Percentiles rank a stretch among this genome's conserved stretches.
Conservation (phyloP, 1,140 invertebrate genomes). For the Meteorus sp. region DNA sequence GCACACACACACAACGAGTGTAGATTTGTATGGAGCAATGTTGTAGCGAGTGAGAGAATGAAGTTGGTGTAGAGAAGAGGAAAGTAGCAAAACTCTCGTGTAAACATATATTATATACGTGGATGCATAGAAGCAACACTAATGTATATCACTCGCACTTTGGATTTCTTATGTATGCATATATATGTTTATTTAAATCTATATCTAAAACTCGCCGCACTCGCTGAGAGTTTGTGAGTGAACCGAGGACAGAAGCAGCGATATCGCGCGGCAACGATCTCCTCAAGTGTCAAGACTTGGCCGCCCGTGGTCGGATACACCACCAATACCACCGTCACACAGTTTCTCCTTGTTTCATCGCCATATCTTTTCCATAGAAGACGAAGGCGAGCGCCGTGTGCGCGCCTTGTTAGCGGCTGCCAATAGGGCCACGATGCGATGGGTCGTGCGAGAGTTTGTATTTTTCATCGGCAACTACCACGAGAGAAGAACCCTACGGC, state of each 20-base stretch:
- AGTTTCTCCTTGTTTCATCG: conserved; percentile 34
- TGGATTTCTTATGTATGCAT: neutral
- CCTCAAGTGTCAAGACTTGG: conserved; percentile 45
- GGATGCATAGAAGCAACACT: neutral
- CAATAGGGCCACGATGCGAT: conserved; percentile 42
- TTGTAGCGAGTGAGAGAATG: too few species aligned
- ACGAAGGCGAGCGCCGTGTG: conserved; percentile 16
- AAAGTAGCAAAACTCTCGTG: neutral
- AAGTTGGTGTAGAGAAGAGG: too few species aligned
- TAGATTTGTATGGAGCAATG: too few species aligned
- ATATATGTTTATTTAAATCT: too few species aligned
- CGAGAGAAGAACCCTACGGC: conserved; percentile 2
- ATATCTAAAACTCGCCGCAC: too few species aligned
- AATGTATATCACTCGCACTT: neutral
- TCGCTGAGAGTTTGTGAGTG: conserved; percentile 32
- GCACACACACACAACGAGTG: too few species aligned
- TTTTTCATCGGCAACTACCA: conserved; percentile 49
- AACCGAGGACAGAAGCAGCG: conserved; percentile 40
- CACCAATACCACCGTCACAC: too few species aligned
- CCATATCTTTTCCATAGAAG: conserved; percentile 30
- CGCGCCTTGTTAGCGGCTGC: conserved; percentile 51
- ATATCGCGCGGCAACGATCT: conserved; percentile 52
- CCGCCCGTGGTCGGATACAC: conserved; percentile 39
- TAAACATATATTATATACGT: too few species aligned
- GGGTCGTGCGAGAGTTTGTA: conserved; percentile 42